A percentile compares a stretch with the other conserved stretches of the same genome.
These are phyloP conservation scores for Chaunax sp. DNA, from an alignment of 2,797 vertebrate species.

Conservation along the genomic window DNA sequence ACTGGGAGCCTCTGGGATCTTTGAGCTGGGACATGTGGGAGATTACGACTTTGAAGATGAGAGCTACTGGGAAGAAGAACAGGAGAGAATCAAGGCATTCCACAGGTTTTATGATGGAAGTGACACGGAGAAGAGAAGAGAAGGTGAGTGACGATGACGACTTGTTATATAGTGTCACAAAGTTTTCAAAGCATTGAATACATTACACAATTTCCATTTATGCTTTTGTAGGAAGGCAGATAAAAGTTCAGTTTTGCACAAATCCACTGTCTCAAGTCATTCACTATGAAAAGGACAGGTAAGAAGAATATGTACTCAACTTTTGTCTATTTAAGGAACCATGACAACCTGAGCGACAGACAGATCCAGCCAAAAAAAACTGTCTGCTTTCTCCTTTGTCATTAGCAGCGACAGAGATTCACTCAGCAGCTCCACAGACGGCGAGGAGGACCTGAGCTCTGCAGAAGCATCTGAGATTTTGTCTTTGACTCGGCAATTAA, in stretches of 20 bases:
- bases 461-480: constrained; percentile 60
- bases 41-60: constrained; percentile 69
- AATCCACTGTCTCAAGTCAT: constrained; percentile 72
- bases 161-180: not conserved
- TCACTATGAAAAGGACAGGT: constrained; percentile 79
- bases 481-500: constrained; percentile 57
- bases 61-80: constrained; percentile 77
- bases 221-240: constrained; percentile 65
- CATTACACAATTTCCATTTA: not conserved
- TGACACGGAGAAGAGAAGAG: constrained; percentile 36
- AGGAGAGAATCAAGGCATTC: constrained; percentile 80
- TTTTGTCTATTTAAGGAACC: not conserved
- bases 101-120: constrained; percentile 71
- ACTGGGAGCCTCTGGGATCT: not conserved
- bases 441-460: constrained; percentile 65
- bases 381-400: constrained; percentile 17
- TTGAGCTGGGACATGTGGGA: constrained; percentile 39
- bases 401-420: constrained; percentile 68
- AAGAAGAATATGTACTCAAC: constrained; percentile 12
- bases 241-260: constrained; percentile 73
- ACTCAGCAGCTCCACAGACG: constrained; percentile 65
- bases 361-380: not conserved
- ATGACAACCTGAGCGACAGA: not conserved
- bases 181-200: not conserved
- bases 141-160: constrained; percentile 51